Evolutionary conservation across 2,113 vertebrate species (phyloP).

Genomic region (Calidris pugnax): DNA sequence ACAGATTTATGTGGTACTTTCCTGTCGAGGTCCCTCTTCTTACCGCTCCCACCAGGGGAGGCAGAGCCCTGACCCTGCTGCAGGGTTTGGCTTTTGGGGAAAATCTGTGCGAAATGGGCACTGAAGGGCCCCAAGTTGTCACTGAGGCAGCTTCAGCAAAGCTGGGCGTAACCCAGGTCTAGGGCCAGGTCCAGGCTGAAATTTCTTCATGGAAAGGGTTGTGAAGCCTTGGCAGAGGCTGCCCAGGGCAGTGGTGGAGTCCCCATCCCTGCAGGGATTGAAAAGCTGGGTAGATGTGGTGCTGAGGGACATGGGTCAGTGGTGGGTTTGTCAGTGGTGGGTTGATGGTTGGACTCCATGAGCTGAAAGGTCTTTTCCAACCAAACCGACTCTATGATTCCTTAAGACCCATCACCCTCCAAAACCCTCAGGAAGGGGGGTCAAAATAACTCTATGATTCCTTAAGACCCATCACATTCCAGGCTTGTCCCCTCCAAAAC

Average conservation of each 20-base stretch:
- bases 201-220: neutral
- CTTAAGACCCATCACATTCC: fast-evolving
- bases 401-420: too few relatives aligned
- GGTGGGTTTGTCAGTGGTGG: neutral
- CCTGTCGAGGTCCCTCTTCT: neutral
- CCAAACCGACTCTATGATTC: neutral
- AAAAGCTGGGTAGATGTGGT: neutral
- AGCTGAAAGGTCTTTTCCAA: neutral
- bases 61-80: neutral
- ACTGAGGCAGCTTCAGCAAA: neutral
- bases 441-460: neutral
- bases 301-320: neutral
- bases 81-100: neutral
- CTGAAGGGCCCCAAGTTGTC: neutral
- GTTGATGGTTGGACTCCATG: neutral
- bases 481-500: too few relatives aligned
- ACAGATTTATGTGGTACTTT: fast-evolving
- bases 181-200: neutral
- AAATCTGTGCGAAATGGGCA: neutral
- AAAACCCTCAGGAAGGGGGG: fast-evolving
- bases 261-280: neutral
- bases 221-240: neutral
- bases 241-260: neutral
- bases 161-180: neutral
- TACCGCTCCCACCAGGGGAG: neutral